Percentiles rank a stretch among this genome's conserved stretches.
Evolutionary conservation across 2,113 vertebrate genomes (phyloP).

Genomic region (Prunella himalayana): DNA sequence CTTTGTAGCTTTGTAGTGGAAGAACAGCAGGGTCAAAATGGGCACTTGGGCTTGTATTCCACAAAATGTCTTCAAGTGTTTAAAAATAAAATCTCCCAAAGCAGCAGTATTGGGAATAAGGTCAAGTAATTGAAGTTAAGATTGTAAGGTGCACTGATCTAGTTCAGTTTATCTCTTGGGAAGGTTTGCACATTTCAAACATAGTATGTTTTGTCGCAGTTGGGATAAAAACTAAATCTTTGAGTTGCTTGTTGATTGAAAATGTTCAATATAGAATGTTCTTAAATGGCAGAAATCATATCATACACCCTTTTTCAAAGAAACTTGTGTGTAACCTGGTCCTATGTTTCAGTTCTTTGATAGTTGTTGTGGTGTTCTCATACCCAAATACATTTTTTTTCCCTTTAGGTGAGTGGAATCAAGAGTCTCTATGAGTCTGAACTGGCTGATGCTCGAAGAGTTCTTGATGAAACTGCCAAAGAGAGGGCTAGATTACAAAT

Average conservation of each 20-base stretch:
- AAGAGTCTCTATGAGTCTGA: slow-evolving; percentile 91
- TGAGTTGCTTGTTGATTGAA: background rate
- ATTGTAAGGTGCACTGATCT: background rate
- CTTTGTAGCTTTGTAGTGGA: background rate
- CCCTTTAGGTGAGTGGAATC: slow-evolving; percentile 83
- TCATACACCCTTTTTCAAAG: background rate
- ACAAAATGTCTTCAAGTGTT: background rate
- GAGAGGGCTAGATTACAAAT: slow-evolving; percentile 92
- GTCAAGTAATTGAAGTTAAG: background rate
- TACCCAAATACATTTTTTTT: background rate
- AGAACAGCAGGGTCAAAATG: background rate
- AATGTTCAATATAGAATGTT: background rate
- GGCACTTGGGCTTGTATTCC: background rate
- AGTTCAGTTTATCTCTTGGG: background rate
- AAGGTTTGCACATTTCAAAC: background rate
- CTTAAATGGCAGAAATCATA: background rate
- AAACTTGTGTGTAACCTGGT: background rate
- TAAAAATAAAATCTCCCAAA: background rate
- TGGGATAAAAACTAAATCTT: background rate
- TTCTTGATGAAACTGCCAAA: slow-evolving; percentile 90
- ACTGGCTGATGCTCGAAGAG: slow-evolving; percentile 88
- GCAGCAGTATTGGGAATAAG: background rate
- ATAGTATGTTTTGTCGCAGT: background rate
- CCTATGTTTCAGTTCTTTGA: background rate
- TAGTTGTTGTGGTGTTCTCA: background rate